Percentiles rank a stretch among this genome's conserved stretches.
These are phyloP conservation scores for Seriola aureovittata DNA, from an alignment of 2,113 vertebrate genomes.

Conservation along the genomic window DNA sequence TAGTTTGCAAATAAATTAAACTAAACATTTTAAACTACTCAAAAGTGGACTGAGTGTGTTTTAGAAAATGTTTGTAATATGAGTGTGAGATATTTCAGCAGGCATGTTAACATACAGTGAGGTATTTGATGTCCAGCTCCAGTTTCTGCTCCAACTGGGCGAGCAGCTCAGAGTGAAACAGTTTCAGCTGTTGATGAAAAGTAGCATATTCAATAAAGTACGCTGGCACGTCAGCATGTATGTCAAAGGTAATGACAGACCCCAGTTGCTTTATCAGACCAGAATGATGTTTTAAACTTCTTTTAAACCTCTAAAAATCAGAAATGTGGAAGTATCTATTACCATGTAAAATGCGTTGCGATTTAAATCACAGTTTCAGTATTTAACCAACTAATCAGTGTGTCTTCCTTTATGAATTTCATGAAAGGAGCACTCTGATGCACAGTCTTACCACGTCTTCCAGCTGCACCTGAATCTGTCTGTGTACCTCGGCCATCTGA, in stretches of 20 bases:
- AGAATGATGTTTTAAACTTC: background rate
- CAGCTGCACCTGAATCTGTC: constrained; percentile 90
- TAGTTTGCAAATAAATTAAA: background rate
- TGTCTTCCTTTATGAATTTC: background rate
- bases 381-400: background rate
- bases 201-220: background rate
- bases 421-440: background rate
- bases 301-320: background rate
- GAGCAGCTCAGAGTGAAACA: constrained; percentile 90
- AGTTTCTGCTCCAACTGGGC: constrained; percentile 90
- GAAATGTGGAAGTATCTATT: background rate
- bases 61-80: background rate
- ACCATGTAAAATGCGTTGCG: too few species aligned
- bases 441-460: constrained; percentile 86
- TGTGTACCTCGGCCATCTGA: constrained; percentile 91
- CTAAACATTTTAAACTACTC: background rate
- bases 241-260: background rate
- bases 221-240: background rate
- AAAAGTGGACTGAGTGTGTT: background rate
- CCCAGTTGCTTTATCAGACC: background rate
- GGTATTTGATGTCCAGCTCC: constrained; percentile 90
- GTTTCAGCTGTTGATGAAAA: constrained; percentile 82
- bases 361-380: background rate
- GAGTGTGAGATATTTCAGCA: background rate
- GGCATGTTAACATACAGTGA: constrained; percentile 74